Base-by-base conservation (phyloP, 2,888 invertebrate genomes). In the Melangyna quadrimaculata region DNA sequence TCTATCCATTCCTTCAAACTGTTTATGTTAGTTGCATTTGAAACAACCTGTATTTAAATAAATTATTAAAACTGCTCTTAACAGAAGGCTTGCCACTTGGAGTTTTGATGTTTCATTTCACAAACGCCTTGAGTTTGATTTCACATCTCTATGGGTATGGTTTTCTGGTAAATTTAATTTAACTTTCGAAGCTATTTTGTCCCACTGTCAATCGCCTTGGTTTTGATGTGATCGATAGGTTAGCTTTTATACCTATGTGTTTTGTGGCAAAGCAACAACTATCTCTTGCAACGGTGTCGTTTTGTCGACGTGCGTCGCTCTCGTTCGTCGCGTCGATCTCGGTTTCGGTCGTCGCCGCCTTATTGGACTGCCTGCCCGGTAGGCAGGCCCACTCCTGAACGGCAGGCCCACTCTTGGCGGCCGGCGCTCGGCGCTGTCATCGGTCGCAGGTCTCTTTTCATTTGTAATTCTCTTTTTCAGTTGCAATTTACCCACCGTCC, bases 221-320 rank as follows among this genome's bases (percentile, higher is more conserved):
- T 65, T 65, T 45, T 43, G 19, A 19, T 45, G 29, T 65, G 65
- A 65, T 65, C 65, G 29, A 65, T 65, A 17, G 65, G 3, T 1
- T 10, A 59, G 59, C 10, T 59, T 37, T 10, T 61, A 10, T 32
- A 22, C 3, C 2, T 35, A 3, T 35, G 22, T 2, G 14, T 35
- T n/a, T 0, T 37, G 59, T 37, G 37, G 37, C 59, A 24, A 59
- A 22, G 59, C 37, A 59, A 59, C 37, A 59, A 59, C 59, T 59
- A 59, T 59, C 37, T 37, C 22, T 59, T 59, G 59, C 19, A 59
- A 35, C 59, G 2, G 19, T 35, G 32, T 32, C n/a, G 6, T 51
- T 51, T 24, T 51, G 24, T 51, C 51, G 24, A 45, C 12, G 19
- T 45, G 45, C 45, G 24, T 51, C 48, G 14, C 1, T 10, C 12